Conservation (phyloP, 1,140 invertebrate species). For the Drosophila subobscura region DNA sequence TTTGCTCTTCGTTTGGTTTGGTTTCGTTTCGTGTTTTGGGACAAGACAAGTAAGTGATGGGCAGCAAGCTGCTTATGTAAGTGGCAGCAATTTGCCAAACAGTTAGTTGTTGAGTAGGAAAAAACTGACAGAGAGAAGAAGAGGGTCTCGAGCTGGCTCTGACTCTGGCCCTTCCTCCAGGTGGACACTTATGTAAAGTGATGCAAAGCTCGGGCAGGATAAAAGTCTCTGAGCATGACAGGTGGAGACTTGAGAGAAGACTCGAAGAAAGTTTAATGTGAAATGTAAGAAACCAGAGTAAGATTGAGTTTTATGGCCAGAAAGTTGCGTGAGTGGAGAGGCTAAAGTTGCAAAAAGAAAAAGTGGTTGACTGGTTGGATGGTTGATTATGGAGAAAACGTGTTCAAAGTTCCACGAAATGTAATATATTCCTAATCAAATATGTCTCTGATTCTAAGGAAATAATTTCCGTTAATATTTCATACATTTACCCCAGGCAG, state of each 20-base stretch:
- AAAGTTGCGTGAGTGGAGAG: too few species aligned
- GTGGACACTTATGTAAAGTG: slow-evolving; percentile 46
- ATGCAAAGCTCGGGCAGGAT: slow-evolving; percentile 11
- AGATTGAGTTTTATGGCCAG: slow-evolving; percentile 8
- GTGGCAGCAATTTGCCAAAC: slow-evolving; percentile 55
- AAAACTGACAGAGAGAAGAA: slow-evolving; percentile 11
- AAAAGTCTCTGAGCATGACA: slow-evolving; percentile 25
- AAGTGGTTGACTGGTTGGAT: too few species aligned
- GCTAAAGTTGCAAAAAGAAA: too few species aligned
- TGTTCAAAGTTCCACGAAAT: too few species aligned
- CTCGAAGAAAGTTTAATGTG: too few species aligned
- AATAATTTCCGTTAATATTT: too few species aligned
- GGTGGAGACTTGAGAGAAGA: slow-evolving; percentile 7
- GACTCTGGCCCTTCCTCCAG: slow-evolving; percentile 11
- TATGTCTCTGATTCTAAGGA: too few species aligned
- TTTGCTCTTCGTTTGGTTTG: slow-evolving; percentile 4
- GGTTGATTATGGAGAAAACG: too few species aligned
- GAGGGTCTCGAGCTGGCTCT: too few species aligned
- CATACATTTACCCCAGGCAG: too few species aligned
- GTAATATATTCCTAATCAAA: too few species aligned
- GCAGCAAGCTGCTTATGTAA: slow-evolving; percentile 36
- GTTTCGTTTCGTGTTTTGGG: too few species aligned
- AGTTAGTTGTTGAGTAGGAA: slow-evolving; percentile 18
- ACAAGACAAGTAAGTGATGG: slow-evolving; percentile 27
- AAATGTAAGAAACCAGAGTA: slow-evolving; percentile 11